Percentiles rank a stretch among this genome's conserved stretches.
These are phyloP conservation scores for Digitonthophagus gazella DNA, from an alignment of 2,888 invertebrate species.

Conservation along the genomic window DNA sequence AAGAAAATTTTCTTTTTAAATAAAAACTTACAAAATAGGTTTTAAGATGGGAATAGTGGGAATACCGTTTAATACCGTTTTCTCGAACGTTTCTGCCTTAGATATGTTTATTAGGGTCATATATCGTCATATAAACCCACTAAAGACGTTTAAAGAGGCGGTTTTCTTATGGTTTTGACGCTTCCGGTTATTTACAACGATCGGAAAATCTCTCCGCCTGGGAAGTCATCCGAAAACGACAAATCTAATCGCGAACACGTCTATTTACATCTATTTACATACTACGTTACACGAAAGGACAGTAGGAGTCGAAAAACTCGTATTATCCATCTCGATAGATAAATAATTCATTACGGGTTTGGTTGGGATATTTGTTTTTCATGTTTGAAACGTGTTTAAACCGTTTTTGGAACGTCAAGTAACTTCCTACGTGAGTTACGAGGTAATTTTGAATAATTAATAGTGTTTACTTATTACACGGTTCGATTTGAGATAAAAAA, in stretches of 20 bases:
- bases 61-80: too few relatives aligned
- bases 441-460: too few relatives aligned
- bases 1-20: too few relatives aligned
- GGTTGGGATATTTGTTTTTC: background rate
- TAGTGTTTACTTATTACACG: background rate
- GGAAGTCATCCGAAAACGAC: background rate
- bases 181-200: background rate
- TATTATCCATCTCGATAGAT: too few relatives aligned
- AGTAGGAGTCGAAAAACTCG: background rate
- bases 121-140: background rate
- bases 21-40: conserved; percentile 32
- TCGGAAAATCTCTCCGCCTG: background rate
- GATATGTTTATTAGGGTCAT: background rate
- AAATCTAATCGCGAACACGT: background rate
- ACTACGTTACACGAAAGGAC: too few relatives aligned
- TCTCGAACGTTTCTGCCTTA: background rate
- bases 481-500: background rate
- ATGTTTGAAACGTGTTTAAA: background rate
- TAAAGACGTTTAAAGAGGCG: background rate
- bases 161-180: background rate
- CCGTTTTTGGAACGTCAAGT: background rate
- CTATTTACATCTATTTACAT: too few relatives aligned
- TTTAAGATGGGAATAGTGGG: background rate
- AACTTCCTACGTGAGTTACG: background rate
- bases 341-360: background rate